Evolutionary conservation across 2,797 vertebrate species (phyloP), one percentile per base, ranked within the genome.

Genomic region (Parambassis ranga): DNA sequence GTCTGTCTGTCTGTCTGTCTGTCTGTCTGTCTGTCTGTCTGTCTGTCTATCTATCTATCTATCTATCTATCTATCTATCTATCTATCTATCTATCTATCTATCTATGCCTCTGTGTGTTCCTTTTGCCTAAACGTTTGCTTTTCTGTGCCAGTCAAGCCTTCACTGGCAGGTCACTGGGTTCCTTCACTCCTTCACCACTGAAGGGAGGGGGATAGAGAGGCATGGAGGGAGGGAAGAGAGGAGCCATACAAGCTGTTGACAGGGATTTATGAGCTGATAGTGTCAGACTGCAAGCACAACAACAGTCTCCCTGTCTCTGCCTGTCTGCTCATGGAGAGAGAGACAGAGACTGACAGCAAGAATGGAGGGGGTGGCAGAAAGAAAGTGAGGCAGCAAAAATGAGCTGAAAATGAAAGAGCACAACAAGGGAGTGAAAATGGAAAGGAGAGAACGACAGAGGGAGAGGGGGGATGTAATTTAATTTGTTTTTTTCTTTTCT

Each of bases 231-330:
- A 57, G 67, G 65, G 24, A 65, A 82, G 79, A 79, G 86, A 76
- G 79, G 79, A 90, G 89, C 85, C 49, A 71, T 89, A 87, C 91
- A 90, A 88, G 90, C 77, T 87, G 80, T 90, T 93, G 89, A 89
- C 77, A 77, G 79, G 91, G 89, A 94, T 93, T 89, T 91, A 76
- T 86, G 81, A 82, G 73, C 87, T 20, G 88, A 92, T 92, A 92
- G 90, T 79, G 81, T 88, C 84, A 87, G 87, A 86, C 71, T 82
- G 81, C 43, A 56, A 75, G 79, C 84, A 85, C 85, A 79, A 90
- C 63, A 82, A 83, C 73, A 72, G 84, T 81, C 87, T 85, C 83
- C 42, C 62, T 84, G 66, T 27, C 88, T 87, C 77, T 79, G 82
- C 79, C 79, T 86, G 84, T 87, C 83, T 84, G 75, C 75, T 86